A percentile compares a stretch with the other conserved stretches of the same genome.
phyloP scores from a whole-genome alignment of 2,113 vertebrate species.

The Ptilorrhoa leucosticta region DNA sequence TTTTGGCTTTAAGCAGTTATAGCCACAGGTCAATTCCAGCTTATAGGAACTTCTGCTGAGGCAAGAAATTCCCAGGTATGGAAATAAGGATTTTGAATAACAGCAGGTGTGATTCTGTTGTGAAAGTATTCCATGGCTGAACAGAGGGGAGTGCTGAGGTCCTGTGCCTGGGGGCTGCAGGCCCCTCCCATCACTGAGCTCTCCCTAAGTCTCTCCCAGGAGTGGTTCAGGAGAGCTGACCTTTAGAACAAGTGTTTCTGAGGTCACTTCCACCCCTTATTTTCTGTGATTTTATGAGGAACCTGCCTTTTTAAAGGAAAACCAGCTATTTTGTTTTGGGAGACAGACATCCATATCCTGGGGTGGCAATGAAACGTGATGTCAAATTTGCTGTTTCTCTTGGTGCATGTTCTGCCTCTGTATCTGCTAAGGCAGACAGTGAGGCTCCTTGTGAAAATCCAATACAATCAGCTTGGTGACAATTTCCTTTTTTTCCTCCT shows the following conservation, averaged over 20 bases:
- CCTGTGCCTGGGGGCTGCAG: background rate
- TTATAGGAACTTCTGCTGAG: background rate
- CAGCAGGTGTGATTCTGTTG: background rate
- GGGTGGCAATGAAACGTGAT: background rate
- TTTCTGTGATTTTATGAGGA: background rate
- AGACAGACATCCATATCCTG: background rate
- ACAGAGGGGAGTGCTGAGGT: background rate
- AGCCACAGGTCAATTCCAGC: background rate
- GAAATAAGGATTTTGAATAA: background rate
- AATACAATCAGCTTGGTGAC: background rate
- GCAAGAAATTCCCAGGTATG: background rate
- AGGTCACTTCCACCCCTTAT: background rate
- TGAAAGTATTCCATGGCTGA: background rate
- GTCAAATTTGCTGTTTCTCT: background rate
- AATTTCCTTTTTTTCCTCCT: background rate
- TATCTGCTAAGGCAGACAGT: background rate
- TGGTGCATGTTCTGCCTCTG: background rate
- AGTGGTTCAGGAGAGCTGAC: background rate
- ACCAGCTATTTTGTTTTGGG: background rate
- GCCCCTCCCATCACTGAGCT: accelerated
- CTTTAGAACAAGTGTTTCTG: background rate
- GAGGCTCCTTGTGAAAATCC: background rate
- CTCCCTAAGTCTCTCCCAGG: background rate
- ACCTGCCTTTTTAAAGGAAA: background rate
- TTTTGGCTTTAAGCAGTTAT: background rate